Evolutionary conservation across 2,113 vertebrate genomes (phyloP).

Genomic region (Stigmatopora nigra): DNA sequence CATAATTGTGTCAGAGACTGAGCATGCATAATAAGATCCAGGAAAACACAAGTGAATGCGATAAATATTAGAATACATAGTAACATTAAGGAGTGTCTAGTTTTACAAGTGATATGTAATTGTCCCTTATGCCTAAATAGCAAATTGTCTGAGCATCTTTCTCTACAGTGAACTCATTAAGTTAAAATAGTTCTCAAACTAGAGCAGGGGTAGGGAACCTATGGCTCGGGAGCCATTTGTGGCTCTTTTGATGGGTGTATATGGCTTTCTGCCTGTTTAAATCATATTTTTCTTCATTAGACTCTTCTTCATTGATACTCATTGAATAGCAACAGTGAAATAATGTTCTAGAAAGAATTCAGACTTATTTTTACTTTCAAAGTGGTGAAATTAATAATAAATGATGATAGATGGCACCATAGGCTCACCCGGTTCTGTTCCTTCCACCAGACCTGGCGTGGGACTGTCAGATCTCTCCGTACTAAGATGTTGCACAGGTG

Average conservation of each 20-base stretch:
- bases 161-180: not conserved
- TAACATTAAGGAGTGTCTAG: not conserved
- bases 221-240: no score
- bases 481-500: conserved; percentile 69
- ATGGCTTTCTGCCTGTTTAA: no score
- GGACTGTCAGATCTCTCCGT: conserved; percentile 83
- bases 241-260: no score
- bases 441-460: conserved; percentile 84
- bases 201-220: no score
- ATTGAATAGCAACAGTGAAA: no score
- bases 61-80: not conserved
- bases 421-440: conserved; percentile 84
- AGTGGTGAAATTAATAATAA: no score
- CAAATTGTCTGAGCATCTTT: no score
- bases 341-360: no score
- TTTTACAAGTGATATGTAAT: not conserved
- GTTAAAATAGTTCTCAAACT: not conserved
- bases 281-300: no score
- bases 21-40: conserved; percentile 3
- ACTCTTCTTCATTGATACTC: no score
- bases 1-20: not conserved
- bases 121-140: no score
- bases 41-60: not conserved
- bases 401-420: not conserved
- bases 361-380: no score